Percentiles rank a stretch among this genome's conserved stretches.
Conservation (phyloP, 2,113 vertebrate species). For the Eudyptes chrysolophus region DNA sequence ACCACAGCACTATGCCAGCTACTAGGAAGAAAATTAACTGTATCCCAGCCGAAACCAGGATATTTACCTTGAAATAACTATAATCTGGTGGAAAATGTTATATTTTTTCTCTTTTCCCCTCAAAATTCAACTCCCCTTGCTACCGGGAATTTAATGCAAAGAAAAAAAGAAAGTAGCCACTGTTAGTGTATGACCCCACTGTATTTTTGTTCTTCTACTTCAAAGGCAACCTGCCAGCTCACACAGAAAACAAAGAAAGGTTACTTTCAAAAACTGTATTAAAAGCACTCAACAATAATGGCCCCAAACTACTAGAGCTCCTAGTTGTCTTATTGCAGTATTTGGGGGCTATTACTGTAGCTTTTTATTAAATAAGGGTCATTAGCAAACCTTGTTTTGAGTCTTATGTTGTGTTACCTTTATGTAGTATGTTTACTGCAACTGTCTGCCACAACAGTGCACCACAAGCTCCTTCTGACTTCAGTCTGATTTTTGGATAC, state of each 20-base stretch:
- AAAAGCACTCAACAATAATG: slow-evolving; percentile 1
- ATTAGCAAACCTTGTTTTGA: background rate
- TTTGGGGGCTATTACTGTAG: background rate
- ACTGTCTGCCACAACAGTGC: background rate
- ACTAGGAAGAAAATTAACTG: too few species aligned
- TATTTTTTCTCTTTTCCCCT: background rate
- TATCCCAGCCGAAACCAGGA: too few species aligned
- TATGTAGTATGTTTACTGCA: background rate
- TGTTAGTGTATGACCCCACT: background rate
- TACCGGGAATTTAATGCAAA: background rate
- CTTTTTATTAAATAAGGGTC: background rate
- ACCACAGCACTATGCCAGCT: too few species aligned
- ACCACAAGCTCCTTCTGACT: background rate
- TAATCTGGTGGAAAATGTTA: background rate
- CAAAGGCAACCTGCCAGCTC: background rate
- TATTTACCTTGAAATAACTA: background rate
- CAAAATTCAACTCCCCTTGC: background rate
- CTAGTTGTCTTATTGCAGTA: background rate
- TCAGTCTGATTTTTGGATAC: background rate
- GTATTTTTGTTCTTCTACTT: background rate
- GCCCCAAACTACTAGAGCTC: background rate
- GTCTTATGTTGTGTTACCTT: background rate
- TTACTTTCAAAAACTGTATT: slow-evolving; percentile 6
- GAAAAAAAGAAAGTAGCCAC: background rate
- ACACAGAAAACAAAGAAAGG: slow-evolving; percentile 3